Base-by-base conservation (phyloP, 2,113 vertebrate species). In the Columbina picui region DNA sequence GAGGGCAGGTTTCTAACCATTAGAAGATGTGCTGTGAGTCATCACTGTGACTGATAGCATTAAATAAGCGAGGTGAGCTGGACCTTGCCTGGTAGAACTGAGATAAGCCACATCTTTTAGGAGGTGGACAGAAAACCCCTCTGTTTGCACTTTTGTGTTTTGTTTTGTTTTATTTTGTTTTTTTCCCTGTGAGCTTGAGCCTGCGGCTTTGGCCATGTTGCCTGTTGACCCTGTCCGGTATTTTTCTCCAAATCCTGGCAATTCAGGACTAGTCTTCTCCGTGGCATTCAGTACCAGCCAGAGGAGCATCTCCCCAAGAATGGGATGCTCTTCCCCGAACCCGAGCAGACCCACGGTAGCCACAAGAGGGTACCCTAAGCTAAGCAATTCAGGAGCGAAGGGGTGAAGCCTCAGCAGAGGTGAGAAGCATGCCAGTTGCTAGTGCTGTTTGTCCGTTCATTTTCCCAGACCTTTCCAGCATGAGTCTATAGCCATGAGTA, bases 301-400 rank as follows among this genome's bases (percentile, higher is more conserved):
- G 36, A 53, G 55, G 30, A 71, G 47, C 78, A 39, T 17, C 50
- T 27, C 39, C 19, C 61, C 12, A n/a, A 12, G 49, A 12, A 32
- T 38, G 29, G 59, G 53, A 25, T 29, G 53, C 1, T 1, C 18
- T 53, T 65, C 5, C 29, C 38, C 2, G 4, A 53, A 79, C 41
- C 71, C 2, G 71, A 82, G 88, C 78, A 88, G 75, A 20, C 29
- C 17, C 30, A 5, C 34, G 7, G 55, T 45, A 78, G 92, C 96
- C 97, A 97, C 96, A 91, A 97, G 97, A 95, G 96, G 96, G 97
- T 91, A 94, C 55, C 92, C 92, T 93, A 97, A 93, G 96, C 94
- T 80, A 83, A 97, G 94, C 80, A 59, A 96, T 95, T 64, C 93
- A 55, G 77, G 36, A 94, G 69, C 1, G 7, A 82, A 78, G 63